Evolutionary conservation across 2,113 vertebrate species (phyloP), one percentile per base, ranked within the genome.

Genomic region (Pterocles orientalis): DNA sequence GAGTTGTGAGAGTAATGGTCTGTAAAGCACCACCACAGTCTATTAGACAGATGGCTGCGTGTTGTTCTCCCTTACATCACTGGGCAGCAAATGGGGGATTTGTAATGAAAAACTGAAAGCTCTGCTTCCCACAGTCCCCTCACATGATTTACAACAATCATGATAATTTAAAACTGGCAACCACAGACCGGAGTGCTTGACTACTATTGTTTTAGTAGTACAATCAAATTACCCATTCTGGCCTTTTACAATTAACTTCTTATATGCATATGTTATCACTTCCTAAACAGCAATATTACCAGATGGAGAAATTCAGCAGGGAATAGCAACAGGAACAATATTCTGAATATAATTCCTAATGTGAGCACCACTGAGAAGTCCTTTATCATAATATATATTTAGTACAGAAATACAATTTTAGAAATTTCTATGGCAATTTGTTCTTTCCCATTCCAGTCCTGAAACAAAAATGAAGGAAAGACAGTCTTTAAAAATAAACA

Each of bases 241-340:
- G 65, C 64, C 64, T 91, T 86, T 78, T 75, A 76, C 58, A 86
- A 90, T 94, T 91, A 86, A 83, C 71, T 95, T 93, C 57, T 92
- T 92, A 94, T 68, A 93, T 68, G 72, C 69, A 47, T 82, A 78
- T 71, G 61, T 84, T 96, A 94, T 69, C 90, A 93, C 77, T 92
- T 96, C 88, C 88, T 89, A 78, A 93, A 78, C 8, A 79, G 77
- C 45, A 90, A 36, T 57, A 89, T 51, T 81, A 86, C 45, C 61
- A 88, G 65, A 93, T 15, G 33, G 61, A 95, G 36, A 88, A 93
- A 92, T 81, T 88, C 86, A 92, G 39, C 56, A 76, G 86, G 62
- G 58, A 95, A 90, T 29, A 94, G 14, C 28, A 80, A 50, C n/a
- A 81, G 62, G 29, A 90, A 69, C 36, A 80, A 79, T 56, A 86